These are phyloP conservation scores for Zaprionus inermis DNA, from an alignment of 1,140 invertebrate genomes.

Conservation along the genomic window DNA sequence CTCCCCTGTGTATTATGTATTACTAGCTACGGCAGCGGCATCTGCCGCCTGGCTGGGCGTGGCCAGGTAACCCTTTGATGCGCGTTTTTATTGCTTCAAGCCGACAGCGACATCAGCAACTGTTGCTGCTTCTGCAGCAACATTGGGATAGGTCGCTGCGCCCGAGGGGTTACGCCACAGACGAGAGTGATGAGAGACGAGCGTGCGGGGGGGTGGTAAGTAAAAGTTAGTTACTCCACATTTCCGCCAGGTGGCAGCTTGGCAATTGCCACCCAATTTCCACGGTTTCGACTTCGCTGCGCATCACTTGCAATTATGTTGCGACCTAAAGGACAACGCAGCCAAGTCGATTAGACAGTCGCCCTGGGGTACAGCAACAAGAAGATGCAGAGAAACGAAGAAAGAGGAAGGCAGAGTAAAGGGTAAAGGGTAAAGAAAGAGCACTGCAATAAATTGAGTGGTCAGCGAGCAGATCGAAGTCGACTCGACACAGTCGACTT, in stretches of 20 bases:
- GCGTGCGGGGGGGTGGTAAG: not conserved
- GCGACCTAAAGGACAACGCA: conserved; percentile 50
- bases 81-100: not conserved
- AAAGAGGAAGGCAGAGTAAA: not conserved
- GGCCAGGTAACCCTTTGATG: conserved; percentile 14
- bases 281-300: conserved; percentile 29
- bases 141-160: not conserved
- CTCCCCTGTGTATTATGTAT: conserved; percentile 35
- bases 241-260: conserved; percentile 3
- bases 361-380: conserved; percentile 11
- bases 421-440: not conserved
- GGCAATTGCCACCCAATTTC: conserved; percentile 5
- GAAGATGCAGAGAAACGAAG: not conserved
- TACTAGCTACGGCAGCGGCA: not conserved
- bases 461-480: not conserved
- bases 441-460: not conserved
- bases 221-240: conserved; percentile 6
- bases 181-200: too few species aligned
- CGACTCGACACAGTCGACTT: not conserved
- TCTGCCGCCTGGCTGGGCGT: not conserved
- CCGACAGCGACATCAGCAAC: conserved; percentile 30
- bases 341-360: conserved; percentile 54
- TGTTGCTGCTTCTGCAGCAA: not conserved
- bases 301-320: conserved; percentile 64
- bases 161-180: not conserved